These are phyloP conservation scores for Hycleus cichorii DNA, from an alignment of 1,140 invertebrate genomes.

Conservation along the genomic window DNA sequence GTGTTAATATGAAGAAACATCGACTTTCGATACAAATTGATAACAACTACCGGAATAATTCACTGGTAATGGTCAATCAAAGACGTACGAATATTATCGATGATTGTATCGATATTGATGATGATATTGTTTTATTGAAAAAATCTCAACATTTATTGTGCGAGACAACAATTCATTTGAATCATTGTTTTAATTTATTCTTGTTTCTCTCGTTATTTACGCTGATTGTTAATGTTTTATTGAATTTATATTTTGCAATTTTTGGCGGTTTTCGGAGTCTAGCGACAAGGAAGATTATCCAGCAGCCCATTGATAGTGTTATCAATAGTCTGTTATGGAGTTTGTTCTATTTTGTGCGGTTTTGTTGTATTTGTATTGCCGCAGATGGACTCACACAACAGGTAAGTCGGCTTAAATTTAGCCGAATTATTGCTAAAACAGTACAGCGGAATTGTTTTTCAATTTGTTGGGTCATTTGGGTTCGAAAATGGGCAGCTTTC, in stretches of 20 bases:
- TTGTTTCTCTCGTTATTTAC: not conserved
- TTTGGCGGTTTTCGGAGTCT: not conserved
- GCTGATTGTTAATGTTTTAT: not conserved
- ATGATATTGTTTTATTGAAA: not conserved
- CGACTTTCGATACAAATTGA: not conserved
- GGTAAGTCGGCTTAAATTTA: no score
- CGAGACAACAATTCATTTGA: not conserved
- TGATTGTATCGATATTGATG: no score
- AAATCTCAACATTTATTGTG: not conserved
- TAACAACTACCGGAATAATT: not conserved
- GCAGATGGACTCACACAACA: not conserved
- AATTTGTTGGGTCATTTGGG: no score
- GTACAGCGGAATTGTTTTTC: no score
- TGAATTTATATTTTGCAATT: constrained; percentile 2
- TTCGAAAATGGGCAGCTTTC: no score
- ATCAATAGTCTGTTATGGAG: not conserved
- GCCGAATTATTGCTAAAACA: no score
- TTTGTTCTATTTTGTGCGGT: not conserved
- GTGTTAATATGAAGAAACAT: not conserved
- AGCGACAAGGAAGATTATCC: not conserved
- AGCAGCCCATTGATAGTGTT: not conserved
- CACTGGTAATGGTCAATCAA: not conserved
- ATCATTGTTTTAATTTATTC: not conserved
- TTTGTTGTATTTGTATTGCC: not conserved
- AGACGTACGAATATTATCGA: no score